phyloP scores from a whole-genome alignment of 2,888 invertebrate genomes.

The Microctonus hyperodae region DNA sequence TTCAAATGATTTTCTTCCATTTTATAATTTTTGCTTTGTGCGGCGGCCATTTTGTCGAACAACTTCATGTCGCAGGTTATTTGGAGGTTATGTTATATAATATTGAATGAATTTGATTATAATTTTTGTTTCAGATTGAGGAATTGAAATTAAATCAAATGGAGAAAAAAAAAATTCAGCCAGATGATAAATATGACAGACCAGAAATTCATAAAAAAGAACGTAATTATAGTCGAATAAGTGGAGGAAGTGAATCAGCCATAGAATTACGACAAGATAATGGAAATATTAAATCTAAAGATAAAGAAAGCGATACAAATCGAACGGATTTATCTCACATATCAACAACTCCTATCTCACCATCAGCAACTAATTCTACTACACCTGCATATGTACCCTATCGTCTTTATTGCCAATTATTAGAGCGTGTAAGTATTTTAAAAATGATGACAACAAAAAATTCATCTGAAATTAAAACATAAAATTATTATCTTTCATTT shows the following conservation, averaged over 20 bases:
- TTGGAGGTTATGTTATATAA: no score
- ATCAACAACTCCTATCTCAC: slow-evolving; percentile 35
- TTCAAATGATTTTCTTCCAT: no score
- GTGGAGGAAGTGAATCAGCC: slow-evolving; percentile 39
- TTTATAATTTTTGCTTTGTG: no score
- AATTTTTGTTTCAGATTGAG: slow-evolving; percentile 53
- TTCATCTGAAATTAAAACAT: slow-evolving; percentile 2
- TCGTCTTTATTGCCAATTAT: slow-evolving; percentile 56
- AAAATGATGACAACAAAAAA: no score
- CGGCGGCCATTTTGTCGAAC: no score
- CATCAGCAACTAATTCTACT: slow-evolving; percentile 37
- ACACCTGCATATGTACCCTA: slow-evolving; percentile 58
- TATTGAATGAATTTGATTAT: no score
- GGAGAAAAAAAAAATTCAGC: slow-evolving; percentile 53
- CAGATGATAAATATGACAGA: slow-evolving; percentile 51
- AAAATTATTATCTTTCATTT: neutral
- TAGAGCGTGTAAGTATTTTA: slow-evolving; percentile 54
- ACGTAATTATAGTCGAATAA: slow-evolving; percentile 35
- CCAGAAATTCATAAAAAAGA: slow-evolving; percentile 55
- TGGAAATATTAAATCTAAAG: slow-evolving; percentile 41
- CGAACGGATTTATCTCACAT: slow-evolving; percentile 41
- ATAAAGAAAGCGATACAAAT: slow-evolving; percentile 46
- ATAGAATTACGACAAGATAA: slow-evolving; percentile 45
- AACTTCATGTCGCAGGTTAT: no score
- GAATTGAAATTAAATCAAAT: slow-evolving; percentile 59